Evolutionary conservation across 2,888 invertebrate genomes (phyloP).

Genomic region (Caenorhabditis angaria): DNA sequence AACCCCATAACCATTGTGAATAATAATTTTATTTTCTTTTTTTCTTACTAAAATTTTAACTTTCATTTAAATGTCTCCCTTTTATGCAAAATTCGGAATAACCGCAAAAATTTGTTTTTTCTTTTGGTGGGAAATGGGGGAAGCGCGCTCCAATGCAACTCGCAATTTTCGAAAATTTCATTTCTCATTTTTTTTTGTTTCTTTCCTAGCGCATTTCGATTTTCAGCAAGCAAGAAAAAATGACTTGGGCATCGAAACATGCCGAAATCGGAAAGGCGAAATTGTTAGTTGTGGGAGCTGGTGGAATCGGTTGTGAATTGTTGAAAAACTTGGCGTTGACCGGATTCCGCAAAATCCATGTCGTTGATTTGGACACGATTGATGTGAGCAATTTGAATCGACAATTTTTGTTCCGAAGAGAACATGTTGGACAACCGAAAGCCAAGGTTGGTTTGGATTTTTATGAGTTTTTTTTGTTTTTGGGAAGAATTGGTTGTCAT

Average conservation of each 20-base stretch:
- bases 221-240: conserved; percentile 1
- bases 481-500: too few species aligned
- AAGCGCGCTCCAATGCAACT: too few species aligned
- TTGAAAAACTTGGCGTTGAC: conserved; percentile 94
- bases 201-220: not conserved
- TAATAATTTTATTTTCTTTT: too few species aligned
- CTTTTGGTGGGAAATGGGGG: too few species aligned
- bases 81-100: too few species aligned
- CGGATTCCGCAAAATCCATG: conserved; percentile 90
- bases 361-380: conserved; percentile 99
- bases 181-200: not conserved
- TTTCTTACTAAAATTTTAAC: too few species aligned
- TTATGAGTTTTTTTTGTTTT: too few species aligned
- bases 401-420: conserved; percentile 96
- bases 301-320: conserved; percentile 98
- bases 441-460: conserved; percentile 72
- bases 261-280: conserved; percentile 8
- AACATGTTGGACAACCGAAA: conserved; percentile 97
- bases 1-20: too few species aligned
- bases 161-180: conserved; percentile 5
- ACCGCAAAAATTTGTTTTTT: too few species aligned
- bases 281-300: conserved; percentile 81
- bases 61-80: too few species aligned
- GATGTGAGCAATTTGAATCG: conserved; percentile 98
- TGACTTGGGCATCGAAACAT: conserved; percentile 25